These are phyloP conservation scores for Xanthia togata DNA, from an alignment of 2,888 invertebrate genomes.

Conservation along the genomic window DNA sequence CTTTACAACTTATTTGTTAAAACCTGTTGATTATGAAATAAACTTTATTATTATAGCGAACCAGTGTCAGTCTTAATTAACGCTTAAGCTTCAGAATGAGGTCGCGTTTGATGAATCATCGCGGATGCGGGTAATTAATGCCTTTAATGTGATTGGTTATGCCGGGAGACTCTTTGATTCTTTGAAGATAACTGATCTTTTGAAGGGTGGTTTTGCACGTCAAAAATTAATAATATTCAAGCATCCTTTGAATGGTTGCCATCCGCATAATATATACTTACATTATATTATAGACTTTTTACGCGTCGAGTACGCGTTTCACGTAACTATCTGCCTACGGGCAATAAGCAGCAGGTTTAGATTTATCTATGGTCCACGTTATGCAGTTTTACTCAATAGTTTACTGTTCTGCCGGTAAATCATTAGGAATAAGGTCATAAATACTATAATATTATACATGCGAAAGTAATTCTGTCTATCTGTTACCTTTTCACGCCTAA, in stretches of 20 bases:
- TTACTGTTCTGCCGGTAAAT: neutral
- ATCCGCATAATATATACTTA: too few relatives aligned
- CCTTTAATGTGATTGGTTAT: conserved; percentile 28
- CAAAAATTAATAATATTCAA: neutral
- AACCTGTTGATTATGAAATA: too few relatives aligned
- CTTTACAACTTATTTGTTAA: too few relatives aligned
- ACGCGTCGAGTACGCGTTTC: neutral
- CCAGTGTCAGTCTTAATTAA: conserved; percentile 40
- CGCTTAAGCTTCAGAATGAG: conserved; percentile 14
- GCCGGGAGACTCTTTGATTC: conserved; percentile 12
- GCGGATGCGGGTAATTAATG: conserved; percentile 40
- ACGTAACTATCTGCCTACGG: too few relatives aligned
- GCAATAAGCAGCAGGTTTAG: too few relatives aligned
- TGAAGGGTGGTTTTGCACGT: neutral
- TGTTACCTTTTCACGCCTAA: neutral
- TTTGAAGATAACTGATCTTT: neutral
- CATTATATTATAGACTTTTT: too few relatives aligned
- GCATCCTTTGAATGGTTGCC: neutral
- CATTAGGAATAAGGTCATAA: neutral
- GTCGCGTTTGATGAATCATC: conserved; percentile 47
- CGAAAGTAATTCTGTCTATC: neutral
- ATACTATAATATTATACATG: too few relatives aligned
- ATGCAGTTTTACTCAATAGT: too few relatives aligned
- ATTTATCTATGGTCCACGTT: too few relatives aligned
- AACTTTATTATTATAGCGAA: neutral